Evolutionary conservation across 2,888 invertebrate genomes (phyloP), one percentile per base, ranked within the genome.

Genomic region (Scaptodrosophila latifasciaeformis): DNA sequence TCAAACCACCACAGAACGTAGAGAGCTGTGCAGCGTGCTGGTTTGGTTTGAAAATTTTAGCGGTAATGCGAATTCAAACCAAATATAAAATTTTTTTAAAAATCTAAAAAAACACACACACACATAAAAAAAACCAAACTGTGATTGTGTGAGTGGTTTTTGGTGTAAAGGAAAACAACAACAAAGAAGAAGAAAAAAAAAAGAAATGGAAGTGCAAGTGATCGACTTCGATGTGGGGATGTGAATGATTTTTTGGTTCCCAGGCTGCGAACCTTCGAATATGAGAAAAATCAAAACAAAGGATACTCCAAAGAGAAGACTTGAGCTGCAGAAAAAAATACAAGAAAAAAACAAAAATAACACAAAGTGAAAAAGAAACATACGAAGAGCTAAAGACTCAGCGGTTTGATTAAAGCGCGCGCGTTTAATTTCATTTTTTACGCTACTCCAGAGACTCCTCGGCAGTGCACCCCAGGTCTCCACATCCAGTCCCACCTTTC

Each of bases 381-480:
- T 2, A n/a, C 44, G n/a, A 9, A 2, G 15, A 12, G 61, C 67
- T 51, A 47, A 12, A 60, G 35, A 24, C 21, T 54, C 70, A 59
- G 49, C 54, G 61, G 59, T 68, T 78, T 80, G 72, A 78, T 77
- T 77, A 80, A 78, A 80, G 81, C 75, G 81, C 81, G 54, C 42
- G 70, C 76, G 79, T 75, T 76, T 78, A 78, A 76, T 76, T 80
- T 80, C 75, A 80, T 80, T 80, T 80, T 80, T 76, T 80, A 80
- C 75, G 80, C 80, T 77, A 77, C 80, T 80, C 72, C 59, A 42
- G 31, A 21, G 42, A 9, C 13, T n/a, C 21, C 40, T 18, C 4
- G 12, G 17, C 39, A 21, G 40, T 12, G 40, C 13, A 43, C 15
- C n/a, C 10, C n/a, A n/a, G 35, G 12, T 35, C 35, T 9, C 12